Evolutionary conservation across 2,113 vertebrate species (phyloP), one percentile per base, ranked within the genome.

Genomic region (Myotis lucifugus): DNA sequence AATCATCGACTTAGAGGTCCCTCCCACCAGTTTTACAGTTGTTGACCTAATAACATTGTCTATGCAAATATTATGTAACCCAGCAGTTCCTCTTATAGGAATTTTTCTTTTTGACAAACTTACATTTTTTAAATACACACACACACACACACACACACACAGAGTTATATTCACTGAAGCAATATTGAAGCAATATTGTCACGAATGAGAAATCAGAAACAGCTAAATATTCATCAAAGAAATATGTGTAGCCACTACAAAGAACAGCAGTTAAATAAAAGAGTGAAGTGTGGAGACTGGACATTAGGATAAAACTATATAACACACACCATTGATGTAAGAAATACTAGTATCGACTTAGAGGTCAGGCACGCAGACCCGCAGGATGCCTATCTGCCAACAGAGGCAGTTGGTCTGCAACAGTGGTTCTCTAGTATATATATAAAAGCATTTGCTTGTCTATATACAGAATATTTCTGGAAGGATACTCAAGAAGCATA

Each of bases 51-150:
- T 66, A 81, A 34, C 9, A 54, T 46, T 59, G 8, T 50, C 19
- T 27, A 52, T n/a, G 17, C n/a, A n/a, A 54, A 6, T 83, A 37
- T 56, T 76, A 42, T 81, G 76, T 85, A 76, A 79, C 13, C 5
- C 32, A 89, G 42, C 21, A 59, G 50, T 72, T 83, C 46, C 70
- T 82, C 46, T 73, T 78, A 59, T 2, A 85, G 69, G 15, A 77
- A 50, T 34, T 87, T 90, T 83, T 91, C 52, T 77, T 56, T 85
- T 27, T 96, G 50, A 85, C 21, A 91, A 91, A 91, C 25, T 61
- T 90, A 61, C 0, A 13, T 85, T 83, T 95, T 89, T 78, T 5
- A 88, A 77, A 34, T 14, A n/a, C 32, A 40, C 14, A 37, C 25
- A 34, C 3, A 64, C 12, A 15, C 9, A 34, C 29, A 34, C 3